Evolutionary conservation across 2,797 vertebrate species (phyloP), one percentile per base, ranked within the genome.

Genomic region (Enteromius trimaculatus): DNA sequence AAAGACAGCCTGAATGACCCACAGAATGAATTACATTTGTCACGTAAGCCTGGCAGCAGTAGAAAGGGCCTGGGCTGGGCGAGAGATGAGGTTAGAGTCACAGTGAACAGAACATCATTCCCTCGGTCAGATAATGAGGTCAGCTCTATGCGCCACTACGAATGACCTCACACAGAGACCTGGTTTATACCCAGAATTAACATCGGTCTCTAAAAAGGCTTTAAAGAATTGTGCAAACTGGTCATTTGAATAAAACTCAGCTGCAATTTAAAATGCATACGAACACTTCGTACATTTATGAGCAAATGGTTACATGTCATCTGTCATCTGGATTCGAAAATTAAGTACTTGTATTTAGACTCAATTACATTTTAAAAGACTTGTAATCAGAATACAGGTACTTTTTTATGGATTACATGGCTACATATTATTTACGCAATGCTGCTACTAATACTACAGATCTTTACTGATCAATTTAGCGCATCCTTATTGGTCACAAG

Each of bases 71-170:
- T 65, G 71, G 14, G 10, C 47, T 51, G 34, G 60, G 49, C 6
- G 17, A 75, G 60, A 82, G 70, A 82, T 64, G 60, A 66, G 81
- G 64, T 83, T 37, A 83, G 39, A 77, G 81, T 76, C 71, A 66
- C 47, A 53, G 44, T 26, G 58, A 82, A 82, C 31, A 82, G 80
- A 64, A 75, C 80, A 82, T 82, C 60, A 82, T 65, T 82, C 14
- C n/a, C 44, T 75, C 31, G 0, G 31, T 66, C 60, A 49, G 34
- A 82, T 76, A 82, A 76, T 76, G 80, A 82, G 60, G 47, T 82
- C 80, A 44, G 47, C 23, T 76, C 23, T 76, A 51, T 53, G 53
- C 14, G 17, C 16, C 31, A 55, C 80, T 29, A 29, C 6, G 26
- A 53, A 76, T 66, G 17, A 74, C 60, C 70, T 66, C 34, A 16